Evolutionary conservation across 2,113 vertebrate genomes (phyloP), one percentile per base, ranked within the genome.

Genomic region (Brachyistius frenatus): DNA sequence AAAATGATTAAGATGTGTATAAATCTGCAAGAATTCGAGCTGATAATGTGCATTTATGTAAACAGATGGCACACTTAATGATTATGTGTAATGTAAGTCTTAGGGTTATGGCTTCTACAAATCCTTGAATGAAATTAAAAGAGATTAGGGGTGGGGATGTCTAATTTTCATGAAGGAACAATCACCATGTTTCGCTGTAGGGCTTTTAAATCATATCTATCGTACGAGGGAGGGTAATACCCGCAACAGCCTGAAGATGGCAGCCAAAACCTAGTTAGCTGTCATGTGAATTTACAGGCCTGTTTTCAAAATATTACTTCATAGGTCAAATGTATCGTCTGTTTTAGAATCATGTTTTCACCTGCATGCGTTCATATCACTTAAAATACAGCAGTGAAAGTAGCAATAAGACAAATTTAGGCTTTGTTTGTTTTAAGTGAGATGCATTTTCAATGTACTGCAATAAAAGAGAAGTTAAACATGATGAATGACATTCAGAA

Each of bases 241-340:
- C 62, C 58, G 13, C 30, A 61, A 39, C 16, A n/a, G 66, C 92
- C 95, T 95, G 92, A 92, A 95, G 95, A 95, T 95, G 95, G 94
- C 95, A 94, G 93, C 92, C 93, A 93, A 88, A 93, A 95, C 91
- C 93, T 89, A 89, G 90, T 86, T 73, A 89, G 89, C 85, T 80
- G 86, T 69, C 60, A 44, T 66, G 36, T 61, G 63, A 66, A 63
- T 83, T 81, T 69, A 70, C 46, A 64, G 55, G 56, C 61, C 70
- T 67, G 50, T 83, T 90, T 74, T 62, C 62, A 73, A 49, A 79
- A 83, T 90, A 87, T 92, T 89, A 91, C 91, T 92, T 92, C 90
- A 91, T 69, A 90, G 90, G 90, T 92, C 86, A 91, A 89, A 90
- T 52, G 64, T 69, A 72, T 85, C 58, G 79, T 81, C 72, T 80